A percentile compares a stretch with the other conserved stretches of the same genome.
These are phyloP conservation scores for Drosophila mojavensis DNA, from an alignment of 1,140 invertebrate species.

Conservation along the genomic window DNA sequence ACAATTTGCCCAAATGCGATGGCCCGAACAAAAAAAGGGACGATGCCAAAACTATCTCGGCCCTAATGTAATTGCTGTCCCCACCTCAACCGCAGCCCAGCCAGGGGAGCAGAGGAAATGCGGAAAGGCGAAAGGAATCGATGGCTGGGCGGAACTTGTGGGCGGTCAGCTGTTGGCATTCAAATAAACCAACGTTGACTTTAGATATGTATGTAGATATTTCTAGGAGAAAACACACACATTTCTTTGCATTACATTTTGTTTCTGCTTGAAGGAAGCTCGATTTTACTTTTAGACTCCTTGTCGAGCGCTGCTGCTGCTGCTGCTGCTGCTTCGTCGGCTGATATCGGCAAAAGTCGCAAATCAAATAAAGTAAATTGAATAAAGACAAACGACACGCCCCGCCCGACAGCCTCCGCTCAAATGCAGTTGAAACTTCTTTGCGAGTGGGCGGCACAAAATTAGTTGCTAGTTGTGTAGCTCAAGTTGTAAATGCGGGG, in stretches of 20 bases:
- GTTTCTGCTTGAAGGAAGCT: slow-evolving; percentile 55
- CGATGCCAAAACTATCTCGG: slow-evolving; percentile 35
- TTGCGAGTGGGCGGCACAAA: slow-evolving; percentile 48
- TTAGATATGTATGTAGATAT: slow-evolving; percentile 25
- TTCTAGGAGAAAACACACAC: slow-evolving; percentile 43
- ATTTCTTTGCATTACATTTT: slow-evolving; percentile 64
- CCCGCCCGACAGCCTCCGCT: background rate
- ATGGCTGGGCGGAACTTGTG: slow-evolving; percentile 39
- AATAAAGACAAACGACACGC: slow-evolving; percentile 77
- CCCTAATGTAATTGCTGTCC: slow-evolving; percentile 72
- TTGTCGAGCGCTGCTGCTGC: background rate
- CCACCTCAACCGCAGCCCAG: slow-evolving; percentile 33
- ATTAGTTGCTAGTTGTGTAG: slow-evolving; percentile 66
- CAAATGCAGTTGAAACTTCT: slow-evolving; percentile 18
- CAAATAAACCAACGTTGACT: slow-evolving; percentile 74
- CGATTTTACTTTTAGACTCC: slow-evolving; percentile 69
- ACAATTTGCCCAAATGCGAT: slow-evolving; percentile 50
- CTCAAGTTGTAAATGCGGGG: slow-evolving; percentile 56
- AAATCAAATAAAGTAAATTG: slow-evolving; percentile 82
- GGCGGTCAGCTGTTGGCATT: slow-evolving; percentile 63
- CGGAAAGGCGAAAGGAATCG: background rate
- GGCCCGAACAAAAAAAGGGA: slow-evolving; percentile 10
- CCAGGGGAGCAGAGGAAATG: too few relatives aligned
- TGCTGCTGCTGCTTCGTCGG: background rate
- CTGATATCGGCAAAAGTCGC: slow-evolving; percentile 77